Conservation (phyloP, 2,888 invertebrate genomes). For the Ophion obscuratus region DNA sequence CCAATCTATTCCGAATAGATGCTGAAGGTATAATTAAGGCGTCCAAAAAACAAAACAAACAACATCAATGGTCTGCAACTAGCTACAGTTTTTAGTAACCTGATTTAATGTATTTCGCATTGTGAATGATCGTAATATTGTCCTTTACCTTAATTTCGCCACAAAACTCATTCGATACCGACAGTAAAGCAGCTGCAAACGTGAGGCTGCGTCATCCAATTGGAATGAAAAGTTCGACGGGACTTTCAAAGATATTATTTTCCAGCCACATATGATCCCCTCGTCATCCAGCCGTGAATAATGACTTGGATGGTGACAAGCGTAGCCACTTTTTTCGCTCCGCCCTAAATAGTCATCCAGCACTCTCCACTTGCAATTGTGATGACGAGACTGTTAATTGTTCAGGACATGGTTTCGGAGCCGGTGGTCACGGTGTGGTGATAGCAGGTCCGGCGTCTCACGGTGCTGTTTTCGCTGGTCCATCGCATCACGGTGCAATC, state of each 20-base stretch:
- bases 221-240: no score
- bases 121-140: no score
- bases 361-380: slow-evolving; percentile 21
- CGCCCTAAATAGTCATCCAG: not conserved
- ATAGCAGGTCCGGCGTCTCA: slow-evolving; percentile 69
- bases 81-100: not conserved
- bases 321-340: not conserved
- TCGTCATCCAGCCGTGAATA: slow-evolving; percentile 14
- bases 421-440: slow-evolving; percentile 71
- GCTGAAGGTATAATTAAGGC: no score
- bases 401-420: slow-evolving; percentile 68
- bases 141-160: no score
- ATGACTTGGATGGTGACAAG: not conserved
- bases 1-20: no score
- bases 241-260: no score
- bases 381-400: slow-evolving; percentile 34
- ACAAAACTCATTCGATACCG: no score
- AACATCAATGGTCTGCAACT: no score
- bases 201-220: no score
- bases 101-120: not conserved
- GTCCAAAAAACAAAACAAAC: no score
- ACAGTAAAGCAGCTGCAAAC: no score
- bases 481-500: slow-evolving; percentile 74
- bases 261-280: not conserved
- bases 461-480: slow-evolving; percentile 73